A percentile compares a stretch with the other conserved stretches of the same genome.
Conservation (phyloP, 2,113 vertebrate species). For the Crotalus helleri region DNA sequence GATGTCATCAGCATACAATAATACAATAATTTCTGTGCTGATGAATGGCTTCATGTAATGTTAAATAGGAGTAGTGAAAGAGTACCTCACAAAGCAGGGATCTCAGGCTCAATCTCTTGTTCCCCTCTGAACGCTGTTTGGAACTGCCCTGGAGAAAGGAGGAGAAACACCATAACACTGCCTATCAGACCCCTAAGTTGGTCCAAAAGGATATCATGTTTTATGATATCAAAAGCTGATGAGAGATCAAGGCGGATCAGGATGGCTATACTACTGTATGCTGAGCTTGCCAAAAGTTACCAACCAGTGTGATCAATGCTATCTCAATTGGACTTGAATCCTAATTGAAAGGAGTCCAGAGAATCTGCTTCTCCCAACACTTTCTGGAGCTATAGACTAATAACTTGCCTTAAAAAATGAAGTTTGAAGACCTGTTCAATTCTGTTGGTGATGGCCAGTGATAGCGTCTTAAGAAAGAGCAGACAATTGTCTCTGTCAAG, state of each 20-base stretch:
- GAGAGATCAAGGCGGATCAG: background rate
- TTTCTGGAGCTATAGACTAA: background rate
- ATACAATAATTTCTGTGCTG: background rate
- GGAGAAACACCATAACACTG: background rate
- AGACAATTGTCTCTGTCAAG: background rate
- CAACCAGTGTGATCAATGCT: background rate
- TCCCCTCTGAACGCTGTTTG: background rate
- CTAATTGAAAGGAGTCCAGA: background rate
- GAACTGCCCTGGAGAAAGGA: background rate
- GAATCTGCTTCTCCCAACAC: background rate
- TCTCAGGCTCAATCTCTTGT: background rate
- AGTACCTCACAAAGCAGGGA: background rate
- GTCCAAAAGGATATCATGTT: background rate
- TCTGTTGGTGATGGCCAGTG: background rate
- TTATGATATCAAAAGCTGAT: background rate
- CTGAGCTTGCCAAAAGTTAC: background rate
- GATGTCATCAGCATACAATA: background rate
- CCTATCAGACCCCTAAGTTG: background rate
- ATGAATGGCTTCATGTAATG: background rate
- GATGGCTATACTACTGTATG: background rate
- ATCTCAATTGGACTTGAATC: background rate
- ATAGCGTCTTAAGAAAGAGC: background rate
- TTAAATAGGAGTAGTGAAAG: background rate
- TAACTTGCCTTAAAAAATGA: background rate
- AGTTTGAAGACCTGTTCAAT: background rate